Evolutionary conservation across 2,797 vertebrate species (phyloP).

Genomic region (Dermochelys coriacea): DNA sequence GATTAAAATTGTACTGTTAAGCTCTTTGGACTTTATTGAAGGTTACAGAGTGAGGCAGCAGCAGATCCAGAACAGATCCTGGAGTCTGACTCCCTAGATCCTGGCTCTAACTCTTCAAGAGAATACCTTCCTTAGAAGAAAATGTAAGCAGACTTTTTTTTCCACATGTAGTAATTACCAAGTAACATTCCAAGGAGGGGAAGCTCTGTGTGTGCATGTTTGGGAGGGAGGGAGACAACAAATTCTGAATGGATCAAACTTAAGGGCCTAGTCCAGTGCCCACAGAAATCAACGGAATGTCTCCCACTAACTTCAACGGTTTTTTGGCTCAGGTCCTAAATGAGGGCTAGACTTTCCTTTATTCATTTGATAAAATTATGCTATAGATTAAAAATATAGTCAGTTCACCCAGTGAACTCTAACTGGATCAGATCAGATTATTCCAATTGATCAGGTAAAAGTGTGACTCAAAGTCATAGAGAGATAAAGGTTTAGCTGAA

Average conservation of each 20-base stretch:
- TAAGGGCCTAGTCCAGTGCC: not conserved
- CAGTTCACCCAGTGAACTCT: not conserved
- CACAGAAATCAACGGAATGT: not conserved
- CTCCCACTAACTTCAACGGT: not conserved
- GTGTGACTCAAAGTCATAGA: not conserved
- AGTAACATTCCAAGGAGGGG: not conserved
- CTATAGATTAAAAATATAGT: fast-evolving
- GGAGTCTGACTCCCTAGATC: not conserved
- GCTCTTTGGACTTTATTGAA: not conserved
- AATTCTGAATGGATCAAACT: not conserved
- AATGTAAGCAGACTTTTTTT: not conserved
- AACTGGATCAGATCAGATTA: not conserved
- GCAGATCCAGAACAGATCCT: not conserved
- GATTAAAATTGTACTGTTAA: not conserved
- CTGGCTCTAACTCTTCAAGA: not conserved
- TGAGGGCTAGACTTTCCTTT: not conserved
- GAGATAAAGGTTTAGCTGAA: not conserved
- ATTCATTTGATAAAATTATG: not conserved
- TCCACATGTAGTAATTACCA: not conserved
- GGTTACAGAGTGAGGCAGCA: not conserved
- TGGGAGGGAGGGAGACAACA: too few species aligned
- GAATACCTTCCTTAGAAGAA: not conserved
- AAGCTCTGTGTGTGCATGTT: too few species aligned
- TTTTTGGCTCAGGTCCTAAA: not conserved
- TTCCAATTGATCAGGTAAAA: not conserved